Base-by-base conservation (phyloP, 2,113 vertebrate genomes). In the Ginglymostoma cirratum region DNA sequence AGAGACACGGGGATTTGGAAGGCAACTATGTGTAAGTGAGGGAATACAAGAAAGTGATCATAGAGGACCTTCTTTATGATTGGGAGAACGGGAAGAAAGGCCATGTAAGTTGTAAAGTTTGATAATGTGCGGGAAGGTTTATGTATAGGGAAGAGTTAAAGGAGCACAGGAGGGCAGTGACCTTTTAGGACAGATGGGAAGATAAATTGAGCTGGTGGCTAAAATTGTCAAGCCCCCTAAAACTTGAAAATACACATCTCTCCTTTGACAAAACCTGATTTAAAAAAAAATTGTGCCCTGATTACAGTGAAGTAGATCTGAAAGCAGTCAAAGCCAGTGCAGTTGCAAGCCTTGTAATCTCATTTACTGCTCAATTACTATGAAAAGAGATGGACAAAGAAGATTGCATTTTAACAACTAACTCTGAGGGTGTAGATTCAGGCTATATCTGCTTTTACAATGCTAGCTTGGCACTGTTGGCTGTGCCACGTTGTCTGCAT, bases 341-440 rank as follows among this genome's bases (percentile, higher is more conserved):
- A 23, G 38, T 2, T 93, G 65, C 5, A 34, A 93, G 61, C 5
- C 89, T 42, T 34, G 19, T 38, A 93, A 93, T 93, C 89, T 93
- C 61, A 67, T 67, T 67, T 66, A 38, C 17, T 19, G 5, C 17
- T 83, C 78, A 42, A 38, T 66, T 93, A 66, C 38, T 65, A 93
- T 66, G 42, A 93, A 38, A 93, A 65, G 34, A 66, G 61, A 93
- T 93, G 34, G 61, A 65, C 21, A 93, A 66, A 93, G 23, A 61
- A 93, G 89, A 93, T 93, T 93, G 89, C n/a, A n/a, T 23, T 61
- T 66, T 67, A 67, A 93, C 67, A 67, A n/a, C 61, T 38, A 66
- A 93, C 34, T 34, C 14, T 23, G 34, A 1, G 14, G 38, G 61
- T 66, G 61, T 67, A 93, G 55, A 61, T 66, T 66, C 19, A 3